A percentile compares a stretch with the other conserved stretches of the same genome.
Conservation (phyloP, 2,888 invertebrate genomes). For the Oligia strigilis region DNA sequence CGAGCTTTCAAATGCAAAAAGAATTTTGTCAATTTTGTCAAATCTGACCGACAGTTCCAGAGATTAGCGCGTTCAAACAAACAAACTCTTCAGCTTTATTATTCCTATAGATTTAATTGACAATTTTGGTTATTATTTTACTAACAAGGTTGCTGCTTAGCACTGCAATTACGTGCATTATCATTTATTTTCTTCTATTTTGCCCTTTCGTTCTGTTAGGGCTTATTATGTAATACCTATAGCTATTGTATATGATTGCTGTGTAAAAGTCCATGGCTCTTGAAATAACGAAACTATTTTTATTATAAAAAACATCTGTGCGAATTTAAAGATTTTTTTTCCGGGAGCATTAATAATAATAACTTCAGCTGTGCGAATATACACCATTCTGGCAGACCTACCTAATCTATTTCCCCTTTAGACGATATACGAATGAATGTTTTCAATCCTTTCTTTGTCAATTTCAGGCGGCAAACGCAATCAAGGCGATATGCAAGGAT, state of each 20-base stretch:
- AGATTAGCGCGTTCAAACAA: not conserved
- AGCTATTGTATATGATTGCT: not conserved
- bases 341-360: not conserved
- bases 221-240: not conserved
- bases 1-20: not conserved
- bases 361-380: not conserved
- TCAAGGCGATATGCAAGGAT: conserved; percentile 94
- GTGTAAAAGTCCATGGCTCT: not conserved
- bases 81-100: not conserved
- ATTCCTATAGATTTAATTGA: not conserved
- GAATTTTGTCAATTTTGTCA: not conserved
- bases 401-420: not conserved
- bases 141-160: not conserved
- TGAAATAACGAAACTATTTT: not conserved
- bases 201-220: not conserved
- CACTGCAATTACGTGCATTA: not conserved
- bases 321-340: not conserved
- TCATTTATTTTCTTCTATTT: too few species aligned
- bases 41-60: not conserved
- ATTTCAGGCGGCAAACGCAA: conserved; percentile 94
- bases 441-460: not conserved
- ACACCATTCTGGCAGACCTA: not conserved
- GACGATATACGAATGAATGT: not conserved
- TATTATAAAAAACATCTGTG: not conserved
- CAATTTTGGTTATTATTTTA: not conserved